phyloP scores from a whole-genome alignment of 64 coral and sea anemone genomes.

The Pocillopora verrucosa region DNA sequence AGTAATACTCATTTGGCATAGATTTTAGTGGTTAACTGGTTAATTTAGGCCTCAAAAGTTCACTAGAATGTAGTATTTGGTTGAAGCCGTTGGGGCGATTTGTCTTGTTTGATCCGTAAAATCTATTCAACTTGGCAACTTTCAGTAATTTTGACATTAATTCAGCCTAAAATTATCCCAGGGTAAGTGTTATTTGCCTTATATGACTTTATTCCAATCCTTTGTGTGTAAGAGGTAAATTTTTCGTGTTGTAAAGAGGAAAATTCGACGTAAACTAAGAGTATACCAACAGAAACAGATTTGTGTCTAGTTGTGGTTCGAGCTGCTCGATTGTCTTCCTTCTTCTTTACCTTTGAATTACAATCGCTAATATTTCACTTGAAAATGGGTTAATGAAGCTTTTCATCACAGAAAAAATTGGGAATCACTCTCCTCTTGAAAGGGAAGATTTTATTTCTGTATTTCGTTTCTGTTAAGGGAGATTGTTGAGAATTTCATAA shows the following conservation, averaged over 20 bases:
- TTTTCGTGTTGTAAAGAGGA: background rate
- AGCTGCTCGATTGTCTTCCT: background rate
- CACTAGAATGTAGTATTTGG: background rate
- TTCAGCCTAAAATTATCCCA: background rate
- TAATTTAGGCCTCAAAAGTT: background rate
- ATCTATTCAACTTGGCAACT: slow-evolving; percentile 24
- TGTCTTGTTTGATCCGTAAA: slow-evolving; percentile 7
- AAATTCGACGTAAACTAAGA: background rate
- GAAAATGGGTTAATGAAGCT: background rate
- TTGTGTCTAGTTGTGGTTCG: background rate
- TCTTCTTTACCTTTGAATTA: slow-evolving; percentile 13
- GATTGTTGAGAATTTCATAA: background rate
- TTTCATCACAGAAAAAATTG: background rate
- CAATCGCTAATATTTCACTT: slow-evolving; percentile 17
- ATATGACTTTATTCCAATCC: background rate
- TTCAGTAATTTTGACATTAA: background rate
- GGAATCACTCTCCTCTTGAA: background rate
- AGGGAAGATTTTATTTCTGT: background rate
- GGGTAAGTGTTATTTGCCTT: background rate
- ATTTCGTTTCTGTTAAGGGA: background rate
- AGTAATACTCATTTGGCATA: background rate
- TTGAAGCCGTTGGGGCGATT: background rate
- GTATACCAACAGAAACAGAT: background rate
- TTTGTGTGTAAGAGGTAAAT: background rate
- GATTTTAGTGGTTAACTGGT: slow-evolving; percentile 9